phyloP scores from a whole-genome alignment of 1,140 invertebrate genomes.

The Dreissena rostriformis region DNA sequence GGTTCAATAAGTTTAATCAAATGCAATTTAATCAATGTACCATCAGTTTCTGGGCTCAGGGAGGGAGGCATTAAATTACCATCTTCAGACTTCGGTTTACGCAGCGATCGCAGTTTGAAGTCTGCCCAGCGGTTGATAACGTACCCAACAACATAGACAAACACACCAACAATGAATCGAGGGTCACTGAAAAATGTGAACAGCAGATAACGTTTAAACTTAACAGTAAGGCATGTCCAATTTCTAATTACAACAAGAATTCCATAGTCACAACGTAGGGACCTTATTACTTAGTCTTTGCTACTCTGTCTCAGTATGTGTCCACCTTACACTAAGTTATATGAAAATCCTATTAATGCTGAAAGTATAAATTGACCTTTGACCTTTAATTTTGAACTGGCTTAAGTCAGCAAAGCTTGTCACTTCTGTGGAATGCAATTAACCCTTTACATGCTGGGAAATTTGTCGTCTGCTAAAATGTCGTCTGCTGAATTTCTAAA shows the following conservation, averaged over 20 bases:
- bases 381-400: too few relatives aligned
- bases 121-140: conserved; percentile 73
- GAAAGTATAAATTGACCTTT: neutral
- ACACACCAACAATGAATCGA: conserved; percentile 69
- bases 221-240: neutral
- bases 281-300: neutral
- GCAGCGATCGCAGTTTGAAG: conserved; percentile 67
- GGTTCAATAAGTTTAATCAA: neutral
- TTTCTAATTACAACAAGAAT: neutral
- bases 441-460: too few relatives aligned
- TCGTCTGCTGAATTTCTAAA: too few relatives aligned
- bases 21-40: neutral
- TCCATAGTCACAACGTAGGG: neutral
- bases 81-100: conserved; percentile 67
- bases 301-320: neutral
- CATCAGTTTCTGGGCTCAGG: neutral
- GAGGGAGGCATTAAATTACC: conserved; percentile 5
- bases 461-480: too few relatives aligned
- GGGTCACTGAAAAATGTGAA: conserved; percentile 69
- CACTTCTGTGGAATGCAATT: too few relatives aligned
- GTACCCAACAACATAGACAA: conserved; percentile 67
- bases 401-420: too few relatives aligned
- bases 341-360: neutral
- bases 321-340: neutral
- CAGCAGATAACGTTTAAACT: neutral